Evolutionary conservation across 2,888 invertebrate genomes (phyloP).

Genomic region (Apoderus coryli): DNA sequence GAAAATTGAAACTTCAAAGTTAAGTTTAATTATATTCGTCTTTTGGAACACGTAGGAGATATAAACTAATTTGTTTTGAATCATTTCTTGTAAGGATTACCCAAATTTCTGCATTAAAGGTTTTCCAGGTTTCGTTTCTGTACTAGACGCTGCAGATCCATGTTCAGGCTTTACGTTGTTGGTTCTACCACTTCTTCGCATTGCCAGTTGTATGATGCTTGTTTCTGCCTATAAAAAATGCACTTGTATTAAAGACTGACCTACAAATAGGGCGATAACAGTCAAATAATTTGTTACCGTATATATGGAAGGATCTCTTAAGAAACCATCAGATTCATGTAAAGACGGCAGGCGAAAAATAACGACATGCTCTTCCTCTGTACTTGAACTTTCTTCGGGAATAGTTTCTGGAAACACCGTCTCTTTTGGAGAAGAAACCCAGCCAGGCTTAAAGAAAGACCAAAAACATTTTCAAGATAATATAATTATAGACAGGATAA

Average conservation of each 20-base stretch:
- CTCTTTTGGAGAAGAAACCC: conserved; percentile 79
- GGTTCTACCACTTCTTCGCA: conserved; percentile 35
- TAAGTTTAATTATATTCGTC: no score
- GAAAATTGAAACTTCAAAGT: no score
- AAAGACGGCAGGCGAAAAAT: conserved; percentile 73
- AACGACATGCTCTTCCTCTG: conserved; percentile 85
- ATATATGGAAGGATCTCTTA: conserved; percentile 66
- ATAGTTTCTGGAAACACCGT: conserved; percentile 84
- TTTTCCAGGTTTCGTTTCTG: conserved; percentile 32
- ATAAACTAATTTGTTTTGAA: not conserved
- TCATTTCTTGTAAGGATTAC: conserved; percentile 32
- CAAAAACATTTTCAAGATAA: no score
- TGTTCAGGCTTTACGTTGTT: conserved; percentile 36
- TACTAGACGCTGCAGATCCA: conserved; percentile 32
- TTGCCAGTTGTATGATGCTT: conserved; percentile 55
- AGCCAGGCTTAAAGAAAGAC: conserved; percentile 40
- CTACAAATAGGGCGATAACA: no score
- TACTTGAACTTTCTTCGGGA: conserved; percentile 83
- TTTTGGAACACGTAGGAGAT: conserved; percentile 6
- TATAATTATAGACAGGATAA: no score
- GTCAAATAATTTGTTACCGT: conserved; percentile 41
- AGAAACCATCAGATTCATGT: conserved; percentile 52
- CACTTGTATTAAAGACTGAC: no score
- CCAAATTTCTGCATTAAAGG: conserved; percentile 46
- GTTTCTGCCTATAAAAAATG: conserved; percentile 48